These are phyloP conservation scores for Melangyna quadrimaculata DNA, from an alignment of 2,888 invertebrate genomes.

Conservation along the genomic window DNA sequence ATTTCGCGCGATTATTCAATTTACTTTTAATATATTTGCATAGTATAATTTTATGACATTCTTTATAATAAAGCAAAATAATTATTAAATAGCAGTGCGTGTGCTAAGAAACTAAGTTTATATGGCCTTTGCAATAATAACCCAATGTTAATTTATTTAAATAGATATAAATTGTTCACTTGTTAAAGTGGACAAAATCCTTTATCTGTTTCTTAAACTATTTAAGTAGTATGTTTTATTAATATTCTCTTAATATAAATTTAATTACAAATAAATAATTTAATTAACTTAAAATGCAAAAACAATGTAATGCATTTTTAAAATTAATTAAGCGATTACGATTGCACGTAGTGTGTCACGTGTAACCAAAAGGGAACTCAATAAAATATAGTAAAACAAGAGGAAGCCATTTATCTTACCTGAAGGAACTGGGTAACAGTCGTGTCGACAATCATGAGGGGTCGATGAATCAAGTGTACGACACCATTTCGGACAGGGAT, in stretches of 20 bases:
- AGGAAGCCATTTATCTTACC: slow-evolving; percentile 83
- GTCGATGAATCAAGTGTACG: slow-evolving; percentile 94
- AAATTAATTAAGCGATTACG: slow-evolving; percentile 28
- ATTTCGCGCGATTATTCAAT: slow-evolving; percentile 31
- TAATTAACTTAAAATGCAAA: slow-evolving; percentile 32
- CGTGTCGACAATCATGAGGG: slow-evolving; percentile 95
- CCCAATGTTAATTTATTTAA: slow-evolving; percentile 33
- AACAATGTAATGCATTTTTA: slow-evolving; percentile 50
- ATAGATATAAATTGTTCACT: slow-evolving; percentile 20
- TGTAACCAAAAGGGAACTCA: not conserved
- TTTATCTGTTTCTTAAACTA: slow-evolving; percentile 23
- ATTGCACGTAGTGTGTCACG: slow-evolving; percentile 4
- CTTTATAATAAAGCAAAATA: slow-evolving; percentile 58
- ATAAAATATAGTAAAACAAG: not conserved
- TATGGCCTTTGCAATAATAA: slow-evolving; percentile 41
- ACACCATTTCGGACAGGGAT: slow-evolving; percentile 96
- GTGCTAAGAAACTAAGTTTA: slow-evolving; percentile 54
- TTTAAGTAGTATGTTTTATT: not conserved
- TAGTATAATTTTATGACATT: slow-evolving; percentile 40
- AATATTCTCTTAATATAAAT: not conserved
- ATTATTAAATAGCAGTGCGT: slow-evolving; percentile 65
- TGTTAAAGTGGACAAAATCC: slow-evolving; percentile 28
- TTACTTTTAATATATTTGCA: not conserved
- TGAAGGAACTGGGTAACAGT: slow-evolving; percentile 91
- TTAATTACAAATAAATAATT: not conserved